Conservation (phyloP, 2,888 invertebrate genomes). For the Zaprionus lineosus region DNA sequence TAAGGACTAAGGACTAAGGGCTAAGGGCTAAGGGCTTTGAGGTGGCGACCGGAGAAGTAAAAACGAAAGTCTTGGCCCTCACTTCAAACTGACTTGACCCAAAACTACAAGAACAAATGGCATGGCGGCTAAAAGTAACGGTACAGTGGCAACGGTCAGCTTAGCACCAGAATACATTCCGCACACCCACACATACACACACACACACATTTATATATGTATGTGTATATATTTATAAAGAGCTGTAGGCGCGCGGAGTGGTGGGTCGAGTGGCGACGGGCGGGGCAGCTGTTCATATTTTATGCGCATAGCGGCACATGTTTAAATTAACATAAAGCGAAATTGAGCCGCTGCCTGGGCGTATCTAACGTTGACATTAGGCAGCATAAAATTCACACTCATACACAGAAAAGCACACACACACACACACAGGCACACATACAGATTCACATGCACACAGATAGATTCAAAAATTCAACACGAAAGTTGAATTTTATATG, state of each 20-base stretch:
- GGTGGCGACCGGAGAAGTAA: constrained; percentile 29
- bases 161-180: constrained; percentile 9
- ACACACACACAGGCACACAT: constrained; percentile 2
- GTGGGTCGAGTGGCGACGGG: neutral
- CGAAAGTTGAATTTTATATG: constrained; percentile 73
- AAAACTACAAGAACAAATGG: constrained; percentile 69
- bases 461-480: constrained; percentile 73
- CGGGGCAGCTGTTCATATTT: constrained; percentile 65
- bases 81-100: constrained; percentile 69
- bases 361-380: constrained; percentile 68
- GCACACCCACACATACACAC: neutral
- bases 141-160: constrained; percentile 30
- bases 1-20: too few relatives aligned
- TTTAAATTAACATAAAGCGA: constrained; percentile 78
- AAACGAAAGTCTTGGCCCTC: constrained; percentile 58
- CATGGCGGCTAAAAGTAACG: constrained; percentile 14
- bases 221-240: neutral
- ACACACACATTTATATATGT: neutral
- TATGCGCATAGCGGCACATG: constrained; percentile 79
- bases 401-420: constrained; percentile 8
- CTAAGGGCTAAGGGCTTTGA: neutral
- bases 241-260: neutral
- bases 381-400: constrained; percentile 58
- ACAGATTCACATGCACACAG: constrained; percentile 2
- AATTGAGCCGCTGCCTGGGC: constrained; percentile 70